phyloP scores from a whole-genome alignment of 1,140 invertebrate species.

The Rhysida immarginata region DNA sequence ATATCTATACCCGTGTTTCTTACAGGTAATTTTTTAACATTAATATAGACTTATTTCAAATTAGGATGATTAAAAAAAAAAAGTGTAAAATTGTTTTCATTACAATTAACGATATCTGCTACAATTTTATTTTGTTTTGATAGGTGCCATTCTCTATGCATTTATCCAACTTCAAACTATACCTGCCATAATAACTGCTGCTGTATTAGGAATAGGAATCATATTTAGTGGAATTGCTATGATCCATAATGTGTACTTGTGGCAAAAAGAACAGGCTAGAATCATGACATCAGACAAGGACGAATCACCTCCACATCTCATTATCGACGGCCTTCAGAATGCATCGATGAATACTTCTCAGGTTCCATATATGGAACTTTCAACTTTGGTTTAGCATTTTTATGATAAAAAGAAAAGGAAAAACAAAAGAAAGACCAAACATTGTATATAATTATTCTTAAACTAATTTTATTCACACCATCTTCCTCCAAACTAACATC shows the following conservation, averaged over 20 bases:
- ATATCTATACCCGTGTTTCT: conserved; percentile 84
- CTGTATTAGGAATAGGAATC: conserved; percentile 73
- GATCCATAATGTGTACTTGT: conserved; percentile 85
- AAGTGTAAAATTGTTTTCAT: background rate
- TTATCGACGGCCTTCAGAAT: background rate
- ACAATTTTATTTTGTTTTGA: conserved; percentile 23
- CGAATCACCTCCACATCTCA: background rate
- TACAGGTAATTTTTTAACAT: conserved; percentile 43
- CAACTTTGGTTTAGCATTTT: background rate
- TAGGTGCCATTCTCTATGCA: conserved; percentile 80
- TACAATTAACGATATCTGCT: background rate
- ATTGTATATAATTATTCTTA: too few species aligned
- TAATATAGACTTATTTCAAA: background rate
- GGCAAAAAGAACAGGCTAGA: conserved; percentile 49
- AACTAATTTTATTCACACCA: too few species aligned
- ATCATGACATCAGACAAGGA: background rate
- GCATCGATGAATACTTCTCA: background rate
- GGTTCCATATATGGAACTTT: background rate
- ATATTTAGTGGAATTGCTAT: conserved; percentile 81
- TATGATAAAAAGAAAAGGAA: too few species aligned
- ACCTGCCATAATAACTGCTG: conserved; percentile 72
- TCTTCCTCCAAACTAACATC: too few species aligned
- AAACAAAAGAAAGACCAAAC: too few species aligned
- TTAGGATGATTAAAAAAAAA: background rate
- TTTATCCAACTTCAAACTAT: conserved; percentile 83